Evolutionary conservation across 2,797 vertebrate species (phyloP).

Genomic region (Phrynocephalus guinanensis): DNA sequence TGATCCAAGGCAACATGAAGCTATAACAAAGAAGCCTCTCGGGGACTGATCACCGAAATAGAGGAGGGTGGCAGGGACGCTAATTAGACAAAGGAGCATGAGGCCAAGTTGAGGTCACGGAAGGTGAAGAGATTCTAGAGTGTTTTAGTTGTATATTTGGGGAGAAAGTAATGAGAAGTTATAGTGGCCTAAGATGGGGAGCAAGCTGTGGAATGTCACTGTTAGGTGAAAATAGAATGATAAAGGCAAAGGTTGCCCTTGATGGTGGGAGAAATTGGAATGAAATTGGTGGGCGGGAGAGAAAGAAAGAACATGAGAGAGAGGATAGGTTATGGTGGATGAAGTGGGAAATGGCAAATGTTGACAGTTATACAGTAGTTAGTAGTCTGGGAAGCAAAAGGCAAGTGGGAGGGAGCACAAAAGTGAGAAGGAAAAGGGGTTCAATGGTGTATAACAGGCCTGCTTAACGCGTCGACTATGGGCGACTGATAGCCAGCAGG

Average conservation of each 20-base stretch:
- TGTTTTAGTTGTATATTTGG: neutral
- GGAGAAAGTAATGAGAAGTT: neutral
- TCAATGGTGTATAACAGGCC: no score
- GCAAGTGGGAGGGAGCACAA: no score
- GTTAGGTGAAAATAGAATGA: neutral
- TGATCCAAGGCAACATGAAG: no score
- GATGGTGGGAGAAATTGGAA: neutral
- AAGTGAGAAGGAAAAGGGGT: no score
- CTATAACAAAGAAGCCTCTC: no score
- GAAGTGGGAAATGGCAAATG: neutral
- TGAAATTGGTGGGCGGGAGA: neutral
- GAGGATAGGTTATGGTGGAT: neutral
- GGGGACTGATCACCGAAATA: no score
- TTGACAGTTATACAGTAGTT: neutral
- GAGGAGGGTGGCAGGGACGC: no score
- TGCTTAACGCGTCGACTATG: no score
- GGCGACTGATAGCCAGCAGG: no score
- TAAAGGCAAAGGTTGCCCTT: neutral
- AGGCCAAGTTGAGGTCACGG: no score
- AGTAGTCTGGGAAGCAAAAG: neutral
- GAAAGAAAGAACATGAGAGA: neutral
- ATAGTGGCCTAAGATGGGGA: neutral
- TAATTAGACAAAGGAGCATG: no score
- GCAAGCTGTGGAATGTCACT: neutral
- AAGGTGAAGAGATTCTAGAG: neutral